Evolutionary conservation across 2,888 invertebrate genomes (phyloP).

Genomic region (Eupelmus urozonus): DNA sequence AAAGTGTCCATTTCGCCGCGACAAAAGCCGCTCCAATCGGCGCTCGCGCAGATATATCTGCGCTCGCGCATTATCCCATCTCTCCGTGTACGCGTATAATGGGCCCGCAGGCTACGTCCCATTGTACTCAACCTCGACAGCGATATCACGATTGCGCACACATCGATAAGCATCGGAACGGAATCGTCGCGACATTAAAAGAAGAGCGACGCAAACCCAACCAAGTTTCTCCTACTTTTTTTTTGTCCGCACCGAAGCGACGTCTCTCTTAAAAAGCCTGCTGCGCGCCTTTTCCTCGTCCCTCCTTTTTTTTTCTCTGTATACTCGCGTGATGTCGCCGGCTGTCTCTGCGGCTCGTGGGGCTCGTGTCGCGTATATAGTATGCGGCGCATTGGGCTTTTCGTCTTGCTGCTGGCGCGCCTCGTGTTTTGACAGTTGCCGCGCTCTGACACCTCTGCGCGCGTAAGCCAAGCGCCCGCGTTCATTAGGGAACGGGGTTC

Average conservation of each 20-base stretch:
- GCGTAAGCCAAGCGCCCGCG: constrained; percentile 68
- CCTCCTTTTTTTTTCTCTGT: not conserved
- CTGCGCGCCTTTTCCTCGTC: constrained; percentile 7
- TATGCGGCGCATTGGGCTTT: not conserved
- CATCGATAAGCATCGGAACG: constrained; percentile 69
- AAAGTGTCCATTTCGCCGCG: too few species aligned
- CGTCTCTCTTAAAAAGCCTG: constrained; percentile 42
- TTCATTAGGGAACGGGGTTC: constrained; percentile 76
- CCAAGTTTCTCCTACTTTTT: constrained; percentile 40
- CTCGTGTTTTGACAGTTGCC: constrained; percentile 77
- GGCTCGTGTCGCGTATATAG: too few species aligned
- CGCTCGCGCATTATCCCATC: too few species aligned
- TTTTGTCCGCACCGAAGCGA: constrained; percentile 22
- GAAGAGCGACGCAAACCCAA: constrained; percentile 14
- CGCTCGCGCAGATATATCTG: too few species aligned
- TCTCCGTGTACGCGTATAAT: constrained; percentile 47
- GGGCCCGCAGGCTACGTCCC: constrained; percentile 11
- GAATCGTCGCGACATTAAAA: not conserved
- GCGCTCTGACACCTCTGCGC: constrained; percentile 76
- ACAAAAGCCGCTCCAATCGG: too few species aligned
- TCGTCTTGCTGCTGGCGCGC: constrained; percentile 22
- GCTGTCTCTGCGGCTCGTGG: too few species aligned
- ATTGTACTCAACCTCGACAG: constrained; percentile 44
- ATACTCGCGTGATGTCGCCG: too few species aligned
- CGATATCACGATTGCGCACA: constrained; percentile 38